A percentile compares a stretch with the other conserved stretches of the same genome.
Evolutionary conservation across 2,797 vertebrate genomes (phyloP).

Genomic region (Steatocranus sp.): DNA sequence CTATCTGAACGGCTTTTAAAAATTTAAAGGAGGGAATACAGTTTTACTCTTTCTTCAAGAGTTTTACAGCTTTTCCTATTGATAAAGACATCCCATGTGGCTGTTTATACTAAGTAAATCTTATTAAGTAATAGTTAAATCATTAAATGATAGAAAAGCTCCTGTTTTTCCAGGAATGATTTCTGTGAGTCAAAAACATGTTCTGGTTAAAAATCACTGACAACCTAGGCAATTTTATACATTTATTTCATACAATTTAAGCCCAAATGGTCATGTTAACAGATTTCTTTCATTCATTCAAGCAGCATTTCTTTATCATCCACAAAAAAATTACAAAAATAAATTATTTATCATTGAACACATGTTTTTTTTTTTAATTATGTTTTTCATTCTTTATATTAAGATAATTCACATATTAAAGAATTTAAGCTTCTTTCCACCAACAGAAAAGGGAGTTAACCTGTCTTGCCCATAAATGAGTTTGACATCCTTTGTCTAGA

Average conservation of each 20-base stretch:
- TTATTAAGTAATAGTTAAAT: neutral
- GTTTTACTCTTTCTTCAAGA: neutral
- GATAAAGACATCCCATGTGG: no score
- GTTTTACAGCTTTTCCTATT: neutral
- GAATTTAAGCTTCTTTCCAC: neutral
- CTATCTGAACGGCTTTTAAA: neutral
- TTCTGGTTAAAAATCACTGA: neutral
- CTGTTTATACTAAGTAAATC: no score
- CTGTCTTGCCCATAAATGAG: neutral
- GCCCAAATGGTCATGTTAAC: neutral
- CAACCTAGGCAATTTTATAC: fast-evolving
- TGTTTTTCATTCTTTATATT: neutral
- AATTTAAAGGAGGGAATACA: neutral
- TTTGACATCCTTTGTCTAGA: neutral
- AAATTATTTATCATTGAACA: neutral
- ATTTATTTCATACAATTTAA: neutral
- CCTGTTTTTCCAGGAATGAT: neutral
- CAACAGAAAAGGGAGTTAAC: neutral
- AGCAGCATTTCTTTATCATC: neutral
- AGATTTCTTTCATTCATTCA: neutral
- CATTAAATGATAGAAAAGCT: neutral
- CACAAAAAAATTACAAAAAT: no score
- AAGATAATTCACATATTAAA: neutral
- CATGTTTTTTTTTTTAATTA: neutral
- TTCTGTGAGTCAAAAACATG: neutral